Conservation (phyloP, 2,113 vertebrate species). For the Xiphorhynchus elegans region DNA sequence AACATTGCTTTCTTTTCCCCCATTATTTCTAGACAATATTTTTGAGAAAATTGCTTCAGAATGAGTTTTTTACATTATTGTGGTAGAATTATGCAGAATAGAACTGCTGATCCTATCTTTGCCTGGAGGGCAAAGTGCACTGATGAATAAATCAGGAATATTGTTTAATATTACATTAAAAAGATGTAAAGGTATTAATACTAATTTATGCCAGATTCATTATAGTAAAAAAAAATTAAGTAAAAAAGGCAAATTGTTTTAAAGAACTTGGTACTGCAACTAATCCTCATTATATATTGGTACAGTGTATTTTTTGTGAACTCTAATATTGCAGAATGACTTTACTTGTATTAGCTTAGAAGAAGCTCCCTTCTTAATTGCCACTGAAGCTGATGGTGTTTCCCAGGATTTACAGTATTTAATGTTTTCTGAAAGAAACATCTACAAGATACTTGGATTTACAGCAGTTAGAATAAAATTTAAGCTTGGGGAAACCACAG, state of each 20-base stretch:
- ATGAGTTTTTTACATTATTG: not conserved
- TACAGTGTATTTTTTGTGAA: not conserved
- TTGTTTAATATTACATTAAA: constrained; percentile 68
- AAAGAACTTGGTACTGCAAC: not conserved
- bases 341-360: not conserved
- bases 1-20: not conserved
- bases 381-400: not conserved
- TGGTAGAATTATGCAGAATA: constrained; percentile 5
- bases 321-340: not conserved
- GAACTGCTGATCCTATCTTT: constrained; percentile 48
- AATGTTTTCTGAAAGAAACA: not conserved
- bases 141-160: constrained; percentile 53
- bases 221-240: not conserved
- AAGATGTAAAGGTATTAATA: constrained; percentile 40
- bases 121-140: constrained; percentile 48
- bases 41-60: constrained; percentile 37
- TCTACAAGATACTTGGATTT: not conserved
- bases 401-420: not conserved
- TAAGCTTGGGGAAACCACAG: not conserved
- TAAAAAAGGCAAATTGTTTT: not conserved
- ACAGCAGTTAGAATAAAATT: not conserved
- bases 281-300: not conserved
- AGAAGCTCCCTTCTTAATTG: not conserved
- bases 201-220: constrained; percentile 2
- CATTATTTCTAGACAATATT: not conserved